Conservation (phyloP, 2,797 vertebrate genomes). For the Brachyalestes nurse region DNA sequence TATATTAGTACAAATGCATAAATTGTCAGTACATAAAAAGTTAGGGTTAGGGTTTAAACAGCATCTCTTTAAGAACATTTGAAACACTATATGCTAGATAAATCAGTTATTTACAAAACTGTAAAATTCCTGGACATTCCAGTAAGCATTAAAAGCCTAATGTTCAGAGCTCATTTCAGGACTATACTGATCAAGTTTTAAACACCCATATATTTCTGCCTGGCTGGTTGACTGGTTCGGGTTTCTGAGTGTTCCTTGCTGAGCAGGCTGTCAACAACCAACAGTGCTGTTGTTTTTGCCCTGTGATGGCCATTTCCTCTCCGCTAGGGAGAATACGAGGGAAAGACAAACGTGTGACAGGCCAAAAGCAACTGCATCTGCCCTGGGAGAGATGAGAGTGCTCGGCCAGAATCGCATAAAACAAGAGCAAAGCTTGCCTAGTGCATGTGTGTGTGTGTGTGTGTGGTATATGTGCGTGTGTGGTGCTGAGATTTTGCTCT, state of each 20-base stretch:
- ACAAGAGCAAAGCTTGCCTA: constrained; percentile 26
- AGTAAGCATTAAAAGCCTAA: background rate
- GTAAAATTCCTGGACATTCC: background rate
- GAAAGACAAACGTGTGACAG: constrained; percentile 63
- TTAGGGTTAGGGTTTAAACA: no score
- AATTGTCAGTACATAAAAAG: background rate
- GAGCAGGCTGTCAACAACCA: constrained; percentile 68
- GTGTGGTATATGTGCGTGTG: constrained; percentile 28
- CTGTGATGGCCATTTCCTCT: constrained; percentile 57
- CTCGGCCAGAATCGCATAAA: constrained; percentile 50
- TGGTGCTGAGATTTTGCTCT: constrained; percentile 34
- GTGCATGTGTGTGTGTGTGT: constrained; percentile 31
- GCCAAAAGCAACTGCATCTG: constrained; percentile 48
- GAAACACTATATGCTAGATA: background rate
- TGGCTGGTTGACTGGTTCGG: constrained; percentile 54
- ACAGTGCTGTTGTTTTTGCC: constrained; percentile 65
- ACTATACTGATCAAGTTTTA: constrained; percentile 13
- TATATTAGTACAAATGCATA: background rate
- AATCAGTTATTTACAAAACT: background rate
- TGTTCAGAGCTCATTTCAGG: constrained; percentile 25
- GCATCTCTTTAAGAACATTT: no score
- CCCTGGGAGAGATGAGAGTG: constrained; percentile 50
- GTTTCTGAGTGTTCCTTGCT: constrained; percentile 59
- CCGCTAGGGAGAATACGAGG: constrained; percentile 50
- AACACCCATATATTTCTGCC: constrained; percentile 60